Percentiles rank a stretch among this genome's conserved stretches.
Conservation (phyloP, 2,113 vertebrate genomes). For the Campylomormyrus tamandua region DNA sequence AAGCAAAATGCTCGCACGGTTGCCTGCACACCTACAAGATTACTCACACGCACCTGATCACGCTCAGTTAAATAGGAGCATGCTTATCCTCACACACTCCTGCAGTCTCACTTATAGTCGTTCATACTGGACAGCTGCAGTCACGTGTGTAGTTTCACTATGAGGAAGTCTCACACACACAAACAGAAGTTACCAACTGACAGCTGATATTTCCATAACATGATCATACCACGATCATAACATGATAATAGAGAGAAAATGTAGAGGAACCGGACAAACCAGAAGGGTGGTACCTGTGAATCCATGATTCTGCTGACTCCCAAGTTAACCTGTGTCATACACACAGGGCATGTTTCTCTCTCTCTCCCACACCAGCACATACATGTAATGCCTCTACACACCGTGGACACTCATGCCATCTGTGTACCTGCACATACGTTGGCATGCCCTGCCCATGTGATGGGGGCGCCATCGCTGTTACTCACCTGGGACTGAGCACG, state of each 20-base stretch:
- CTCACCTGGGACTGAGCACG: constrained; percentile 87
- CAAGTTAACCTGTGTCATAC: neutral
- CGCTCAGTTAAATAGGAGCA: neutral
- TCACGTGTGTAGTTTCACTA: neutral
- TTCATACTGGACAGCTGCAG: neutral
- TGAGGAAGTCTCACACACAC: neutral
- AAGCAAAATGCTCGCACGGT: neutral
- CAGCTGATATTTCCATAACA: neutral
- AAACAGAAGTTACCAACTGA: neutral
- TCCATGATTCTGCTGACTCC: neutral
- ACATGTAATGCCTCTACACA: constrained; percentile 33
- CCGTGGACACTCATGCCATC: constrained; percentile 38
- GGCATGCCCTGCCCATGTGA: neutral
- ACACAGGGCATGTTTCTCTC: neutral
- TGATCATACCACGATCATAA: neutral
- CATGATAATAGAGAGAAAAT: neutral
- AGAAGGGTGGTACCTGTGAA: neutral
- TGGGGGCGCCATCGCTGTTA: neutral
- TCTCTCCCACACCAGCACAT: neutral
- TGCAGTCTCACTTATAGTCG: neutral
- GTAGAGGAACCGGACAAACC: neutral
- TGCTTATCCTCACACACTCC: neutral
- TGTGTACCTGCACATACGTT: too few relatives aligned
- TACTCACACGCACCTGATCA: neutral
- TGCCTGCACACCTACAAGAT: neutral